These are phyloP conservation scores for Zalophus californianus DNA, from an alignment of 2,797 vertebrate species.

Conservation along the genomic window DNA sequence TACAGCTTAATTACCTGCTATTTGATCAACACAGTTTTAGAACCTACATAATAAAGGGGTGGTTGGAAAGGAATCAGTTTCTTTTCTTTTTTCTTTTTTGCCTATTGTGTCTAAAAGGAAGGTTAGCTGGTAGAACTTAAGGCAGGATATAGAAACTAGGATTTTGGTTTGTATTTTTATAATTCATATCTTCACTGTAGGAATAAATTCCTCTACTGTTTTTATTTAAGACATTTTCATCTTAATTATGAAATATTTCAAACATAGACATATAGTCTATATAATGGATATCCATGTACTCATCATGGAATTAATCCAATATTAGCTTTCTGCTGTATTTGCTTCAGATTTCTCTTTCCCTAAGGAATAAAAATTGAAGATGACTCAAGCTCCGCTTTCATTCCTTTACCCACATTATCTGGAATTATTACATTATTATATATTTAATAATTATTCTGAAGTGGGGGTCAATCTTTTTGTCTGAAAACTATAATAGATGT, in stretches of 20 bases:
- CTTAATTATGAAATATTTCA: slow-evolving; percentile 17
- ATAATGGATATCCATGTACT: neutral
- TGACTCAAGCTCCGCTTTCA: neutral
- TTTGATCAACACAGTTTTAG: neutral
- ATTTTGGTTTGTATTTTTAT: slow-evolving; percentile 25
- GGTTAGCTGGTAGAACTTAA: neutral
- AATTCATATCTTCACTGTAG: neutral
- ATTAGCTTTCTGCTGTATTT: neutral
- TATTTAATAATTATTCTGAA: neutral
- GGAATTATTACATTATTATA: neutral
- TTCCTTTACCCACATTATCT: neutral
- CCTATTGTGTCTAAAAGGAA: neutral
- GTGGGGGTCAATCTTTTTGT: neutral
- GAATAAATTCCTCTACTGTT: neutral
- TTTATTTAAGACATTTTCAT: neutral
- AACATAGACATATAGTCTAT: neutral
- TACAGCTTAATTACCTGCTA: neutral
- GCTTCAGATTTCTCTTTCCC: neutral
- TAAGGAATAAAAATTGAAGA: slow-evolving; percentile 42
- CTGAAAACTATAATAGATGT: neutral
- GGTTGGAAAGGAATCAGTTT: neutral
- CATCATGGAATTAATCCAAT: neutral
- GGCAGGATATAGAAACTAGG: neutral
- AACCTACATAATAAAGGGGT: neutral
- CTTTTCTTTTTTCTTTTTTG: neutral